Evolutionary conservation across 2,888 invertebrate species (phyloP).

Genomic region (Andrena bucephala): DNA sequence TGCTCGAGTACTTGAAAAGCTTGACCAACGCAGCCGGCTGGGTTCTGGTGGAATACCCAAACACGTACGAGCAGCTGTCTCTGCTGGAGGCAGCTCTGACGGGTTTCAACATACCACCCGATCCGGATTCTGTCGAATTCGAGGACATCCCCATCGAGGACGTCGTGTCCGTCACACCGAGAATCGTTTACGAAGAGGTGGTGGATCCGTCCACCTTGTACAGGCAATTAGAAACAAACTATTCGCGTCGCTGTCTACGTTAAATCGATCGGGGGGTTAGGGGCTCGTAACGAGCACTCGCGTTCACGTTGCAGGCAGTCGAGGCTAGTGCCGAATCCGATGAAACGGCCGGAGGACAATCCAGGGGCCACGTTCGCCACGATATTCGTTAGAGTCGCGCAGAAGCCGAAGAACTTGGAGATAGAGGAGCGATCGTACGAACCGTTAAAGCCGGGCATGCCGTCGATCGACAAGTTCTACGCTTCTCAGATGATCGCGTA

Average conservation of each 20-base stretch:
- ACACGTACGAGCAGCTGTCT: constrained; percentile 87
- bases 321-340: constrained; percentile 86
- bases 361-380: constrained; percentile 86
- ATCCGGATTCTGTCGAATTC: constrained; percentile 27
- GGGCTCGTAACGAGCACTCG: background rate
- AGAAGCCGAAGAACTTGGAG: constrained; percentile 53
- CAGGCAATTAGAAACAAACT: constrained; percentile 35
- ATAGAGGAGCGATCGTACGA: constrained; percentile 39
- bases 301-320: constrained; percentile 82
- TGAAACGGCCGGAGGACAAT: constrained; percentile 55
- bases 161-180: constrained; percentile 58
- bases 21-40: constrained; percentile 86
- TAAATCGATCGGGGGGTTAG: no score
- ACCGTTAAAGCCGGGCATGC: constrained; percentile 82
- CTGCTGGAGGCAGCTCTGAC: constrained; percentile 88
- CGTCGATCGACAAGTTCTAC: constrained; percentile 87
- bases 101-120: constrained; percentile 85
- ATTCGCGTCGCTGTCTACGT: background rate
- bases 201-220: constrained; percentile 82
- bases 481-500: constrained; percentile 87
- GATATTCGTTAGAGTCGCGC: constrained; percentile 86
- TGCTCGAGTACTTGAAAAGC: constrained; percentile 88
- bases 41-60: constrained; percentile 89
- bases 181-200: constrained; percentile 84
- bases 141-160: constrained; percentile 71